Percentiles rank a stretch among this genome's conserved stretches.
phyloP scores from a whole-genome alignment of 2,113 vertebrate species.

The Xiphorhynchus elegans region DNA sequence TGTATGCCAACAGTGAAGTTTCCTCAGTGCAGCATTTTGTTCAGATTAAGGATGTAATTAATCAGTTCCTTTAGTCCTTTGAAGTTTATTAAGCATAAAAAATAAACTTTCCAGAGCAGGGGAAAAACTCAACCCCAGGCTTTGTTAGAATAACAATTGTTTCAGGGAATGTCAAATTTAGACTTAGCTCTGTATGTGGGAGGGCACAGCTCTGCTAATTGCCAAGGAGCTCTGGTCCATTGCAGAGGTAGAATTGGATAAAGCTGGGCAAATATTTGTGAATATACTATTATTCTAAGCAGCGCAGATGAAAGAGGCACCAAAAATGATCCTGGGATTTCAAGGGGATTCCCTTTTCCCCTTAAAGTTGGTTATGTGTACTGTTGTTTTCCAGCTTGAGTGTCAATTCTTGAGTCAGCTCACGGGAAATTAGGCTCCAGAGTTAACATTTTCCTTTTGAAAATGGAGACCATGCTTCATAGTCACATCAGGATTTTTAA shows the following conservation, averaged over 20 bases:
- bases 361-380: neutral
- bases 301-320: neutral
- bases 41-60: constrained; percentile 29
- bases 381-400: neutral
- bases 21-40: neutral
- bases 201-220: neutral
- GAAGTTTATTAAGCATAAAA: constrained; percentile 51
- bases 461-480: neutral
- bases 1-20: neutral
- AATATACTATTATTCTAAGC: neutral
- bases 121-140: neutral
- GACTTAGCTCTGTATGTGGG: neutral
- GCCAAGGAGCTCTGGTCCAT: neutral
- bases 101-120: constrained; percentile 7
- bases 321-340: neutral
- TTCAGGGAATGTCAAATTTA: constrained; percentile 1
- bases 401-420: neutral
- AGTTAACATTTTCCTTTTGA: neutral
- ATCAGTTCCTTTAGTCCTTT: constrained; percentile 22
- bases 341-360: neutral
- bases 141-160: constrained; percentile 26
- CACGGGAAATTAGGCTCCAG: neutral
- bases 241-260: constrained; percentile 18
- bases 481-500: neutral
- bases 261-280: constrained; percentile 3